A percentile compares a stretch with the other conserved stretches of the same genome.
phyloP scores from a whole-genome alignment of 2,113 vertebrate species.

The Pitta sordida region DNA sequence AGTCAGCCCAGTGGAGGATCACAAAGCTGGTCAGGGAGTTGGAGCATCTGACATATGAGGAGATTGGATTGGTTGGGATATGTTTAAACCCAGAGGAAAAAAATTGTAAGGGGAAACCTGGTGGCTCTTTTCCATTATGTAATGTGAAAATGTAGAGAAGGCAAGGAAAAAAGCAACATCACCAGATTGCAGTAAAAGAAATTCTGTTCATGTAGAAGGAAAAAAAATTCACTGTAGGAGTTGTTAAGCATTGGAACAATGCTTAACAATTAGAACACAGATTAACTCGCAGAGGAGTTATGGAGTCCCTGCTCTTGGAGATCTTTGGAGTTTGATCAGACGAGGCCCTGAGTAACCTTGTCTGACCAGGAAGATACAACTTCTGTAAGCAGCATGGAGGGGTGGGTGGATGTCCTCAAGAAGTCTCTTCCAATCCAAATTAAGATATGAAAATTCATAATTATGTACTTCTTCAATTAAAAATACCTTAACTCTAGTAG shows the following conservation, averaged over 20 bases:
- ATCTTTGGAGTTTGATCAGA: background rate
- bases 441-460: background rate
- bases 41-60: accelerated
- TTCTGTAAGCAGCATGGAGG: background rate
- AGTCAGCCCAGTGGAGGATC: background rate
- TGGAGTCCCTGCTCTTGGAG: background rate
- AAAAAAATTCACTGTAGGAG: background rate
- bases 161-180: background rate
- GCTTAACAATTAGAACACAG: no score
- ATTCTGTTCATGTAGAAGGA: background rate
- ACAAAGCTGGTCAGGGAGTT: background rate
- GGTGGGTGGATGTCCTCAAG: background rate
- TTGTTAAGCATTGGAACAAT: background rate
- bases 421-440: background rate
- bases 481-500: background rate
- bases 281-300: background rate
- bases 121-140: background rate
- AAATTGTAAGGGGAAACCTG: background rate
- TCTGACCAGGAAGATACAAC: background rate
- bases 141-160: background rate
- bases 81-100: background rate
- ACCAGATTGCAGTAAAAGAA: background rate
- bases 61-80: background rate
- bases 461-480: background rate
- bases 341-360: background rate